A percentile compares a stretch with the other conserved stretches of the same genome.
These are phyloP conservation scores for Zeus faber DNA, from an alignment of 2,113 vertebrate genomes.

Conservation along the genomic window DNA sequence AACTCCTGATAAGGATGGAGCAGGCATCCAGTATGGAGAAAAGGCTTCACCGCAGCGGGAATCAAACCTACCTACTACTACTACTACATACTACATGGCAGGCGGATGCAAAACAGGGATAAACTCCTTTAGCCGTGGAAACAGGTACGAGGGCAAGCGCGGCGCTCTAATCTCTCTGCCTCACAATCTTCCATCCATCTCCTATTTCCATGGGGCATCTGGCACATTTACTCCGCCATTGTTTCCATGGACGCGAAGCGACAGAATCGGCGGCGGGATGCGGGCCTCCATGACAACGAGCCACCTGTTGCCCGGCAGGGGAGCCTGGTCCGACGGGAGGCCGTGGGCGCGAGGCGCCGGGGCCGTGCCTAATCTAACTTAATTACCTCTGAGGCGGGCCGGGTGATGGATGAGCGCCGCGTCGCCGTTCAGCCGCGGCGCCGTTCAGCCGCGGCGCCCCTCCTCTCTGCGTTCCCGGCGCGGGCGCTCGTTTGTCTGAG, in stretches of 20 bases:
- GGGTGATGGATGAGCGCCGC: constrained; percentile 60
- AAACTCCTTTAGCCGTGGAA: no score
- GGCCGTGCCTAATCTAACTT: constrained; percentile 56
- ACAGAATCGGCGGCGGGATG: constrained; percentile 51
- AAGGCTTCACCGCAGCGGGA: no score
- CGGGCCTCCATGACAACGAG: constrained; percentile 48
- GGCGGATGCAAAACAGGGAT: no score
- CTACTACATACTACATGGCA: no score
- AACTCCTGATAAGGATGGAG: no score
- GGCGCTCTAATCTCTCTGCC: no score
- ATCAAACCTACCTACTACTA: no score
- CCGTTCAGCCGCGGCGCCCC: neutral
- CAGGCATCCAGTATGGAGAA: no score
- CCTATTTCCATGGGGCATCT: constrained; percentile 30
- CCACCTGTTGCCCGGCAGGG: constrained; percentile 73
- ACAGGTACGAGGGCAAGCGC: no score
- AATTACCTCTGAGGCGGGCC: constrained; percentile 58
- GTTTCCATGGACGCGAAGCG: constrained; percentile 54
- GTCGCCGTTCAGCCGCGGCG: constrained; percentile 47
- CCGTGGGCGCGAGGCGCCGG: constrained; percentile 37
- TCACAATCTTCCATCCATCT: constrained; percentile 45
- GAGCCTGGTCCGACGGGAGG: constrained; percentile 66
- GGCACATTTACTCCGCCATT: constrained; percentile 28
- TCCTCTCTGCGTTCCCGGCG: constrained; percentile 30
- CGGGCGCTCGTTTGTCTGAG: constrained; percentile 31